Evolutionary conservation across 2,797 vertebrate genomes (phyloP).

Genomic region (Brachyrhaphis roseni): DNA sequence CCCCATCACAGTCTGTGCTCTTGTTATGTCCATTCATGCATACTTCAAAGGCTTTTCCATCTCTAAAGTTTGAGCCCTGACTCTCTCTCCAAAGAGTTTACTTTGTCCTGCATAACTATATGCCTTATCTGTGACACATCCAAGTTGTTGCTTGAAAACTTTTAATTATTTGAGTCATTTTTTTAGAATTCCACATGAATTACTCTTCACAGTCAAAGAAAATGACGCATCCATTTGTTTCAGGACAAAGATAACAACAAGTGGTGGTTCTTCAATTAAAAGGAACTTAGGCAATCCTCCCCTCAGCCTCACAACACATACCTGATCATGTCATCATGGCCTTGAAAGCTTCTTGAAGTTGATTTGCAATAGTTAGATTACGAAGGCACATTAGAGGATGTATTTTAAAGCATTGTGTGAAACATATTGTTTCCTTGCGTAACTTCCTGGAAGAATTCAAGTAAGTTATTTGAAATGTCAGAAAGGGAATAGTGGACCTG

Average conservation of each 20-base stretch:
- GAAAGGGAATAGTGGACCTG: neutral
- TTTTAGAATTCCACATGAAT: constrained; percentile 7
- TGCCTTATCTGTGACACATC: constrained; percentile 9
- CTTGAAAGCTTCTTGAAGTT: too few relatives aligned
- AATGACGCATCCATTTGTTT: constrained; percentile 18
- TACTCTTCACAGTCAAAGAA: constrained; percentile 16
- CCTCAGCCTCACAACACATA: too few relatives aligned
- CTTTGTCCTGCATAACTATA: constrained; percentile 16
- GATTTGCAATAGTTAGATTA: neutral
- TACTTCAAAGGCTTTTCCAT: constrained; percentile 37
- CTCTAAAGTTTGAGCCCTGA: constrained; percentile 29
- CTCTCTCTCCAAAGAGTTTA: neutral
- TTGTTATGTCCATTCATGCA: constrained; percentile 28
- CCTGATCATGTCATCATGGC: too few relatives aligned
- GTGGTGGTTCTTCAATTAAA: neutral
- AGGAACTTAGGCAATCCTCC: neutral
- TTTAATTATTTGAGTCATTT: neutral
- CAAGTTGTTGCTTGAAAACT: constrained; percentile 7
- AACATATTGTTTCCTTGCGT: neutral
- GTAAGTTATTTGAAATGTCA: neutral
- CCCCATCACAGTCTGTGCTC: constrained; percentile 32
- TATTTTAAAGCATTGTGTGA: neutral
- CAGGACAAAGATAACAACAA: neutral
- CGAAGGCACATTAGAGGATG: neutral
- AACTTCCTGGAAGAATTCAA: neutral